Percentiles rank a stretch among this genome's conserved stretches.
phyloP scores from a whole-genome alignment of 2,797 vertebrate species.

The Notamacropus eugenii region DNA sequence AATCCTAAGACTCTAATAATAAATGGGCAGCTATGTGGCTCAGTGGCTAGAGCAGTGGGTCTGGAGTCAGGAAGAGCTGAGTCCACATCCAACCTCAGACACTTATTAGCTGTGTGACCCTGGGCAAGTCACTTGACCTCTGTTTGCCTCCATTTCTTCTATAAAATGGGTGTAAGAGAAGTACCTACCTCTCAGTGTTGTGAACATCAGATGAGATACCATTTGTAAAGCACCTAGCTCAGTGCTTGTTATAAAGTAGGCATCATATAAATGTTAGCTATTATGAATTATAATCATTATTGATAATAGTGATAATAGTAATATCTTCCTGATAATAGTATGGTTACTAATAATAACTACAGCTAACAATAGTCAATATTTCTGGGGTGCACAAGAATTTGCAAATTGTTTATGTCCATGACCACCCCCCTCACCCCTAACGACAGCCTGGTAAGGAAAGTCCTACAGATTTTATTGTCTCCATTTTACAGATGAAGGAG shows the following conservation, averaged over 20 bases:
- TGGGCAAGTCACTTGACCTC: not conserved
- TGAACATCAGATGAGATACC: not conserved
- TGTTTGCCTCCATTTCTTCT: not conserved
- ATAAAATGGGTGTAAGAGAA: not conserved
- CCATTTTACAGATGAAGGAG: not conserved
- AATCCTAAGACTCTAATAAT: not conserved
- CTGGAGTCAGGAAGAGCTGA: not conserved
- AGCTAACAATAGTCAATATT: not conserved
- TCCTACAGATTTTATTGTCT: not conserved
- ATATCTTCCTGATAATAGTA: not conserved
- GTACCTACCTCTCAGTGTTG: not conserved
- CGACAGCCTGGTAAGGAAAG: not conserved
- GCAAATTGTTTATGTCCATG: not conserved
- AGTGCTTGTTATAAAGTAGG: not conserved
- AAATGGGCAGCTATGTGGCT: not conserved
- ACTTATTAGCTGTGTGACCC: not conserved
- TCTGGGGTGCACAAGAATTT: not conserved
- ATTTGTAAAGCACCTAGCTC: not conserved
- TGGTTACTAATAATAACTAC: not conserved
- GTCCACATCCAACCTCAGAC: not conserved
- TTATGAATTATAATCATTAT: not conserved
- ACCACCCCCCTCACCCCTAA: not conserved
- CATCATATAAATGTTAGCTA: not conserved
- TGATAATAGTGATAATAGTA: not conserved
- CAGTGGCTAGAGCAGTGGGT: not conserved